Base-by-base conservation (phyloP, 2,888 invertebrate species). In the Morpho helenor region DNA sequence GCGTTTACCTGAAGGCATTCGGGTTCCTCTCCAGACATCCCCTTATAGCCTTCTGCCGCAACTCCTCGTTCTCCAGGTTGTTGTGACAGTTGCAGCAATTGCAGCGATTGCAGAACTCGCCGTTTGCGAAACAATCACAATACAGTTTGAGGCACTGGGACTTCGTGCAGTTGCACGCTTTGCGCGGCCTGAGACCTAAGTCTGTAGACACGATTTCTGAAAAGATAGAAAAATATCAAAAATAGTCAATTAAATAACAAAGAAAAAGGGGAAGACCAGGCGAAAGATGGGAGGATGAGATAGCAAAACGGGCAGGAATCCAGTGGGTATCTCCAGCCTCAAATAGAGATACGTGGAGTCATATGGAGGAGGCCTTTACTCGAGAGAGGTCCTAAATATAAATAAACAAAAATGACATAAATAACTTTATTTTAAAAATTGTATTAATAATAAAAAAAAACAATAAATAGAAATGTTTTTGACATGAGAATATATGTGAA, bases 51-150 rank as follows among this genome's bases (percentile, higher is more conserved):
- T 96, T 94, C 76, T 98, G 97, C 22, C 99, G 86, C 68, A 98
- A 95, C 71, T 98, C 98, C 80, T 99, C 99, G 77, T 98, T 97
- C 62, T 96, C 95, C 66, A 99, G 90, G 88, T 99, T 99, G 78
- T 99, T 99, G 72, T 94, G 97, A 82, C 99, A 99, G 87, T 98
- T 98, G 82, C 95, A 96, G 84, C 99, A 99, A 80, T 99, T 99
- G 89, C 99, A 99, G 82, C 94, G 95, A 82, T 97, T 96, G 89
- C 99, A 99, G 87, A 99, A 99, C 88, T 99, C 99, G 4, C 99
- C 99, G 88, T 99, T 99, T 5, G 99, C 99, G 92, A 99, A 99
- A 82, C 99, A 99, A 81, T 99, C 99, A 90, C 99, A 99, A 82
- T 99, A 99, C 87, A 99, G 85, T 87, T 99, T 99, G 63, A 99